Evolutionary conservation across 2,113 vertebrate species (phyloP).

Genomic region (Thamnaconus septentrionalis): DNA sequence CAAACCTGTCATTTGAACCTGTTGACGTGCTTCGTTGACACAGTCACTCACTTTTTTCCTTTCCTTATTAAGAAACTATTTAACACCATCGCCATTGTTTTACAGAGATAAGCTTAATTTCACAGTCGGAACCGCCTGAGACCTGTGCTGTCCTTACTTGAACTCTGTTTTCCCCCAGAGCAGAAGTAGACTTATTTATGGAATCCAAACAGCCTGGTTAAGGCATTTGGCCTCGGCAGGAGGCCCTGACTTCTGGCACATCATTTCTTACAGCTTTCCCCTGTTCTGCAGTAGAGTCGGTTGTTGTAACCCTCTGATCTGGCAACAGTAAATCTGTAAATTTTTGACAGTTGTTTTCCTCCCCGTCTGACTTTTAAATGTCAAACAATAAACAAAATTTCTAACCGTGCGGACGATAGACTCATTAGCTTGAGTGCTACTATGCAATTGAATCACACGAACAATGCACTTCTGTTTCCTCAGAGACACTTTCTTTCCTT

Average conservation of each 20-base stretch:
- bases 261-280: slow-evolving; percentile 35
- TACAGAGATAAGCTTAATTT: too few species aligned
- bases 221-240: slow-evolving; percentile 45
- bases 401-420: too few species aligned
- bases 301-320: slow-evolving; percentile 18
- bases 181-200: slow-evolving; percentile 45
- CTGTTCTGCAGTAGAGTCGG: slow-evolving; percentile 30
- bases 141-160: slow-evolving; percentile 17
- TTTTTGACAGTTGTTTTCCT: slow-evolving; percentile 14
- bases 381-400: too few species aligned
- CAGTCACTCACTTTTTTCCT: too few species aligned
- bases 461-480: slow-evolving; percentile 9
- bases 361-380: neutral
- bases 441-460: slow-evolving; percentile 20
- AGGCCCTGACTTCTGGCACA: slow-evolving; percentile 35
- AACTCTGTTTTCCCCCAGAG: slow-evolving; percentile 27
- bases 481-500: too few species aligned
- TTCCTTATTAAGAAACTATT: too few species aligned
- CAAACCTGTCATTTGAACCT: too few species aligned
- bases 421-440: neutral
- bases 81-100: too few species aligned
- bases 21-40: too few species aligned
- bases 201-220: slow-evolving; percentile 55
- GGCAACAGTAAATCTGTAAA: slow-evolving; percentile 15
- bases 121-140: too few species aligned